These are phyloP conservation scores for Echinarachnius parma DNA, from an alignment of 53 echinoderm and acorn worm species.

Conservation along the genomic window DNA sequence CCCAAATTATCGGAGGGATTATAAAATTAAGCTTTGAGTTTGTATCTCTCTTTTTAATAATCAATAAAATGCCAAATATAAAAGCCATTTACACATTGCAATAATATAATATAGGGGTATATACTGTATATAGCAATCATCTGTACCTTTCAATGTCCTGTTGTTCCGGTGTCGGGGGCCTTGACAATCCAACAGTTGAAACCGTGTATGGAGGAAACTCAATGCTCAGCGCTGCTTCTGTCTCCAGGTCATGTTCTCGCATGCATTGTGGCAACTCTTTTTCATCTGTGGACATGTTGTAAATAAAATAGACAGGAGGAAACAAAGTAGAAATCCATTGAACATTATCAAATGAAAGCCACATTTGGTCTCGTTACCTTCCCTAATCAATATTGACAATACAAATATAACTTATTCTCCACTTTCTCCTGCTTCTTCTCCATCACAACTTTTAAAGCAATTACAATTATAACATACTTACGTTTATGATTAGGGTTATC, in stretches of 20 bases:
- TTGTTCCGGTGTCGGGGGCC: slow-evolving; percentile 83
- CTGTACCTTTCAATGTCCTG: slow-evolving; percentile 69
- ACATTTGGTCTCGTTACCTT: too few relatives aligned
- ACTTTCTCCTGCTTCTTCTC: too few relatives aligned
- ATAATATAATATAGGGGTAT: neutral
- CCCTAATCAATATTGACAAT: too few relatives aligned
- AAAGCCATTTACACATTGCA: neutral
- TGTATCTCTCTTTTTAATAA: too few relatives aligned
- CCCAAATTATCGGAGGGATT: too few relatives aligned
- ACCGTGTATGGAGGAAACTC: slow-evolving; percentile 78
- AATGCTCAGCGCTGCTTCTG: slow-evolving; percentile 68
- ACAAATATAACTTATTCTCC: too few relatives aligned
- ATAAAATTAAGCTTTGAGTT: too few relatives aligned
- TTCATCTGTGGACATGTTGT: too few relatives aligned
- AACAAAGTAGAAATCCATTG: neutral
- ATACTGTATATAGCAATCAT: neutral
- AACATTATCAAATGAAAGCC: neutral
- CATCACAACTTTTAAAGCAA: too few relatives aligned
- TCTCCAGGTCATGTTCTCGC: slow-evolving; percentile 69
- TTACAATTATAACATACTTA: too few relatives aligned
- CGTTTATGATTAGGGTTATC: too few relatives aligned
- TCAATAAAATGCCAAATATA: too few relatives aligned
- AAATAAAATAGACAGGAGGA: neutral
- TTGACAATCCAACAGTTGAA: slow-evolving; percentile 81
- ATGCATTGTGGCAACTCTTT: slow-evolving; percentile 32